These are phyloP conservation scores for Plestiodon gilberti DNA, from an alignment of 2,113 vertebrate genomes.

Conservation along the genomic window DNA sequence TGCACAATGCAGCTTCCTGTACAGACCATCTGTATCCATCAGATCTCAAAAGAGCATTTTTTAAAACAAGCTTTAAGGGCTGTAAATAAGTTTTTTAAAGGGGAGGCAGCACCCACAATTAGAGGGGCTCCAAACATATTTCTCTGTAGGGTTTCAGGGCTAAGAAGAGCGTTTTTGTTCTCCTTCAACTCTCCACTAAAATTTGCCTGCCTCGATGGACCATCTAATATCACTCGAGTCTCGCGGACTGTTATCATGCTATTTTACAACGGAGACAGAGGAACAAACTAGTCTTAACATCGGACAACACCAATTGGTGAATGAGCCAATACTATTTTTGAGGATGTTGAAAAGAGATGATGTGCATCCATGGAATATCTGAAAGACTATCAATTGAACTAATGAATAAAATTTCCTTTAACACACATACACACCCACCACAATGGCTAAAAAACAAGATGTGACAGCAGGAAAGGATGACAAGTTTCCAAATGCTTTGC, in stretches of 20 bases:
- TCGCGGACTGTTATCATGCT: too few species aligned
- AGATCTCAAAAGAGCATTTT: background rate
- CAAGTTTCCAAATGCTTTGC: too few species aligned
- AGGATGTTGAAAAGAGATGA: background rate
- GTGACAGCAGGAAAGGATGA: background rate
- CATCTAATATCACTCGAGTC: background rate
- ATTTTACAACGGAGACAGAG: background rate
- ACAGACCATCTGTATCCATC: constrained; percentile 1
- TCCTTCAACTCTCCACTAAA: background rate
- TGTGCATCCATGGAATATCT: background rate
- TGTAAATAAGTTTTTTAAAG: background rate
- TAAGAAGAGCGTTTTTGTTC: background rate
- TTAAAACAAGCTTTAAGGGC: background rate
- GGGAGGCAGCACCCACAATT: background rate
- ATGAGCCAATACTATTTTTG: background rate
- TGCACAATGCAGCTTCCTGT: background rate
- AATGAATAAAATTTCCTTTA: too few species aligned
- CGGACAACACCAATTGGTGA: background rate
- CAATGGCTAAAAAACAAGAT: too few species aligned
- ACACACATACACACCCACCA: too few species aligned
- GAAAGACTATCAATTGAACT: too few species aligned
- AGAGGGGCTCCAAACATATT: background rate
- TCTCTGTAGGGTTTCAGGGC: background rate
- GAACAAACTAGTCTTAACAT: background rate
- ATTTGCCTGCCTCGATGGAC: background rate